Base-by-base conservation (phyloP, 1,140 invertebrate species). In the Drosophila navojoa region DNA sequence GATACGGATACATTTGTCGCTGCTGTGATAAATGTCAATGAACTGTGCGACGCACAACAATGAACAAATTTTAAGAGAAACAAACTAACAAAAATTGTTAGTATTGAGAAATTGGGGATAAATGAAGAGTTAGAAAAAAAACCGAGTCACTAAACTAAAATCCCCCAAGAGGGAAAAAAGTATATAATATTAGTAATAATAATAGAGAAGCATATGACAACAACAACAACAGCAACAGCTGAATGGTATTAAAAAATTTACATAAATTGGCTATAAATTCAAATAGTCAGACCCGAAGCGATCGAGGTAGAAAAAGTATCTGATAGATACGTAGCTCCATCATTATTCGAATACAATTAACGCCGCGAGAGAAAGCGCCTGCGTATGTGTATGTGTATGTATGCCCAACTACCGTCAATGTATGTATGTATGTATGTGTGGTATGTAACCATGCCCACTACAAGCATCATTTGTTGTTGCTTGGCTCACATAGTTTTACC, bases 281-380 rank as follows among this genome's bases (percentile, higher is more conserved):
- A 90, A 90, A 85, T 81, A 90, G 81, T 62, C 75, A 78, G 68
- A 64, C 58, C 60, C 47, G 19, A 22, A 58, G 45, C 32, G 29
- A 19, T 58, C 35, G 35, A 38, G 35, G 4, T 55, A 59, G 53
- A 67, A 25, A 25, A 53, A 74, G 72, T 74, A 80, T 75, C 67
- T 57, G 38, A 38, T 35, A 78, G 71, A 77, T 72, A 78, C 38
- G 32, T 59, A 61, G 82, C 84, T 71, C 76, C 79, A 89, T 84
- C 77, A 80, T 89, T 90, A 89, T 90, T 85, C 73, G 85, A 78
- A 89, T 90, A 89, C 85, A 89, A 89, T 90, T 84, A 90, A 90
- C 74, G 45, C 79, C 75, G 57, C 76, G 55, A 81, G 85, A 90
- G 85, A 90, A 90, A 89, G 84, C 85, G 87, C 16, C 42, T 29